phyloP scores from a whole-genome alignment of 2,113 vertebrate species.

The Elephantulus edwardii region DNA sequence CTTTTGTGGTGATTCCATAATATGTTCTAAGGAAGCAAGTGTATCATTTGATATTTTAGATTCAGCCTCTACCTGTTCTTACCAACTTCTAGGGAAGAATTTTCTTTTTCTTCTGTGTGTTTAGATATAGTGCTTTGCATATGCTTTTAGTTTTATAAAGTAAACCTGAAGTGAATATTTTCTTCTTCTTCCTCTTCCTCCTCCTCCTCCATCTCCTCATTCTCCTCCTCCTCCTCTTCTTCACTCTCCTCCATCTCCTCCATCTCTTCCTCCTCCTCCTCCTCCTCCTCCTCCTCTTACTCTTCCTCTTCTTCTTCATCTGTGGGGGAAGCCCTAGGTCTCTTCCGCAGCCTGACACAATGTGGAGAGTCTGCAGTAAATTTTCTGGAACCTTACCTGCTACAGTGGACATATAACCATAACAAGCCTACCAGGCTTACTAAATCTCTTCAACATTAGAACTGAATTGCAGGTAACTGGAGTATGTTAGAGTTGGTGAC shows the following conservation, averaged over 20 bases:
- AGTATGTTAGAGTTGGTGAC: slow-evolving; percentile 26
- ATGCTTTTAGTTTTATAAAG: slow-evolving; percentile 11
- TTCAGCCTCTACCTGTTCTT: neutral
- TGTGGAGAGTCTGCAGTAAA: slow-evolving; percentile 58
- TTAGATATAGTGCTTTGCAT: neutral
- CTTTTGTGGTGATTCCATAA: neutral
- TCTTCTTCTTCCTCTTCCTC: neutral
- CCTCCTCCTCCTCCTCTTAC: too few species aligned
- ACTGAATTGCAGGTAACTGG: slow-evolving; percentile 48
- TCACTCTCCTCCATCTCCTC: too few species aligned
- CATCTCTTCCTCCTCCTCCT: neutral
- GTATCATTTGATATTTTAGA: neutral
- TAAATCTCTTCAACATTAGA: slow-evolving; percentile 80
- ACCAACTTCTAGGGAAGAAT: neutral
- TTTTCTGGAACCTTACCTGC: slow-evolving; percentile 70
- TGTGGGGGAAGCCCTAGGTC: neutral
- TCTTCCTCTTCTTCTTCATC: too few species aligned
- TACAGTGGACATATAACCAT: slow-evolving; percentile 68
- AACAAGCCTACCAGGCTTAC: slow-evolving; percentile 69
- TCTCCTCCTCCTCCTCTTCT: too few species aligned
- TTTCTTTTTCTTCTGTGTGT: neutral
- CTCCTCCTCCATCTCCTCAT: too few species aligned
- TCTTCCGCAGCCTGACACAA: slow-evolving; percentile 69
- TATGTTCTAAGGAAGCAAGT: neutral
- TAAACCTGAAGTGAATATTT: neutral